phyloP scores from a whole-genome alignment of 2,888 invertebrate genomes.

The Seladonia tumulorum region DNA sequence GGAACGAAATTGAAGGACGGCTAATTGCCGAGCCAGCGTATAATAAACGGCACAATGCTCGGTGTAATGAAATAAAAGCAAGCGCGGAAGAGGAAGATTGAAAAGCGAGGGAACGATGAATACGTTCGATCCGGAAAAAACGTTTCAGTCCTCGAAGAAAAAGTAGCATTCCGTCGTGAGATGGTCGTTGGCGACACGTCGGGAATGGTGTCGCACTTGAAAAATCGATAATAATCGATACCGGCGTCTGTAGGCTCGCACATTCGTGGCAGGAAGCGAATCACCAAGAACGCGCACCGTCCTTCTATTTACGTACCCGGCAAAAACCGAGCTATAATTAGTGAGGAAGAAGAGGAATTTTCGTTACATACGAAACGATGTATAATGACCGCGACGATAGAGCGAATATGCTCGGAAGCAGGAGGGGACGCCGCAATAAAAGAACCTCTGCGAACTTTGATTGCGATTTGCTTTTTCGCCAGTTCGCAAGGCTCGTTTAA shows the following conservation, averaged over 20 bases:
- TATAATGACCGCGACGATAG: conserved; percentile 4
- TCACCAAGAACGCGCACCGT: conserved; percentile 7
- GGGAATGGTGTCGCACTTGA: conserved; percentile 33
- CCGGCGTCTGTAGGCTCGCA: conserved; percentile 8
- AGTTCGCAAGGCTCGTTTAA: neutral
- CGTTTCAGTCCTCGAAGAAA: neutral
- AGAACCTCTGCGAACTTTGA: neutral
- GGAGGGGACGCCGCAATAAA: neutral
- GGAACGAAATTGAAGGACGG: neutral
- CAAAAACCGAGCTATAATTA: conserved; percentile 40
- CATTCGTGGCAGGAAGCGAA: conserved; percentile 30
- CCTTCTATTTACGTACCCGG: conserved; percentile 32
- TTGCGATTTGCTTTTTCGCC: neutral
- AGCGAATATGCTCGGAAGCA: neutral
- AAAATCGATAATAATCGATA: conserved; percentile 57
- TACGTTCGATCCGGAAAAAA: neutral
- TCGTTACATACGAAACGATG: conserved; percentile 3
- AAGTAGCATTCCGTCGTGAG: neutral
- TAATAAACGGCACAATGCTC: neutral
- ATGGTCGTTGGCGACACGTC: neutral
- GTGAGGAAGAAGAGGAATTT: conserved; percentile 9
- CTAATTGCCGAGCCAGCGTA: neutral
- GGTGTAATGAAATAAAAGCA: neutral
- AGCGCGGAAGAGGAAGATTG: neutral
- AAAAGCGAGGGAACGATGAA: neutral